These are phyloP conservation scores for Typhlomys cinereus DNA, from an alignment of 2,113 vertebrate genomes.

Conservation along the genomic window DNA sequence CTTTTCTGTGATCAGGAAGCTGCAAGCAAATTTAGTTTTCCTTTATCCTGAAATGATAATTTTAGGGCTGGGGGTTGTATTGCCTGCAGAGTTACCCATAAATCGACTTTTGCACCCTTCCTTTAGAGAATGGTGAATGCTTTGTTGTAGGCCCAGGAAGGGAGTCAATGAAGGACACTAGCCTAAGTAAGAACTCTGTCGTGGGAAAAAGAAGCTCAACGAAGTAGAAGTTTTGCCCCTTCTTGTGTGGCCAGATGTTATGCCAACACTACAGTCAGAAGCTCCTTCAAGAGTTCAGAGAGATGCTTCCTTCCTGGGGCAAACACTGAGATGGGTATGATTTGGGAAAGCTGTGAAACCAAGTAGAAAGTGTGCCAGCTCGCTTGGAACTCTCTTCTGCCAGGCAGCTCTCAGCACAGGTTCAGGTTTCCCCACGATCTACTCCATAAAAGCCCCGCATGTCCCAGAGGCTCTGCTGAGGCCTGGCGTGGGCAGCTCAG, in stretches of 20 bases:
- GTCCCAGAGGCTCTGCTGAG: neutral
- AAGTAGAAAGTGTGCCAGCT: neutral
- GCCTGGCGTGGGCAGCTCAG: neutral
- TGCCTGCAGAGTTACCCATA: neutral
- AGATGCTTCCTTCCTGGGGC: accelerated
- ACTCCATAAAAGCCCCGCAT: accelerated
- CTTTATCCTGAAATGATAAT: neutral
- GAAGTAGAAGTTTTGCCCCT: neutral
- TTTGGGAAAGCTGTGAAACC: neutral
- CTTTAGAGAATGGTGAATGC: neutral
- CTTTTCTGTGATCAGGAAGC: neutral
- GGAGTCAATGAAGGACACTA: neutral
- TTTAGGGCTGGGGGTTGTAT: neutral
- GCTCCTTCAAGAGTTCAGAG: neutral
- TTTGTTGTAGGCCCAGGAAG: neutral
- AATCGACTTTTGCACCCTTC: neutral
- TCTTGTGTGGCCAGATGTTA: neutral
- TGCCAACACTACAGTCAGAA: neutral
- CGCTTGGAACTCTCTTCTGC: neutral
- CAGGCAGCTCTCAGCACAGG: neutral
- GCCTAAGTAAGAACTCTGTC: neutral
- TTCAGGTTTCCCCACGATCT: neutral
- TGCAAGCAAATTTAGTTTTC: neutral
- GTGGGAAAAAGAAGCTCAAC: neutral
- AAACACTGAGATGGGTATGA: neutral